Base-by-base conservation (phyloP, 2,888 invertebrate species). In the Cecidostiba fungosa region DNA sequence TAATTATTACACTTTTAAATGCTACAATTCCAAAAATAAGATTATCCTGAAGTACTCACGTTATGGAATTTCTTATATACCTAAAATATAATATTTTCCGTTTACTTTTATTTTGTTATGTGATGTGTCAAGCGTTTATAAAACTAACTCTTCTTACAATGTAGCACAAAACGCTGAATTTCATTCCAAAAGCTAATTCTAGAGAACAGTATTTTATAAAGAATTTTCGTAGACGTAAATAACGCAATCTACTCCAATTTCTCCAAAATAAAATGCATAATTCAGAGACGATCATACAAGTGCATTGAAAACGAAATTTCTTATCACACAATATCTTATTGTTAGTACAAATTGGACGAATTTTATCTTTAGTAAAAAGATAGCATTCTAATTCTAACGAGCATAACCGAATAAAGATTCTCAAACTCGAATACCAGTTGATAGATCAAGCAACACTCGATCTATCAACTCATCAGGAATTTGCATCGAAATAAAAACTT, bases 261-360 rank as follows among this genome's bases (percentile, higher is more conserved):
- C 4, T 50, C 19, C 19, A 8, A 59, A n/a, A 19, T 59, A n/a
- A 59, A 59, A n/a, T 59, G 8, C 23, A 59, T n/a, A 59, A n/a
- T 59, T 23, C 54, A 59, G 23, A 59, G 19, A 59, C 54, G 54
- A 59, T n/a, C n/a, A 6, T 59, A n/a, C 5, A 59, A 59, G 54
- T 59, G n/a, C 6, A n/a, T 23, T 10, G 19, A 6, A 59, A 59
- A 59, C 54, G n/a, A n/a, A 59, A 19, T n/a, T 59, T 59, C 8
- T 23, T 59, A 59, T 59, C 54, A 59, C 54, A 59, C 54, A n/a
- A n/a, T 16, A 54, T 59, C 54, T 59, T 59, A 59, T 59, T 59
- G 54, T 59, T n/a, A 59, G 50, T 50, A 50, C 50, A 59, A n/a
- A 59, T n/a, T 59, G 54, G 54, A 59, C 54, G 54, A 59, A 59